Evolutionary conservation across 2,113 vertebrate genomes (phyloP).

Genomic region (Cynoglossus semilaevis): DNA sequence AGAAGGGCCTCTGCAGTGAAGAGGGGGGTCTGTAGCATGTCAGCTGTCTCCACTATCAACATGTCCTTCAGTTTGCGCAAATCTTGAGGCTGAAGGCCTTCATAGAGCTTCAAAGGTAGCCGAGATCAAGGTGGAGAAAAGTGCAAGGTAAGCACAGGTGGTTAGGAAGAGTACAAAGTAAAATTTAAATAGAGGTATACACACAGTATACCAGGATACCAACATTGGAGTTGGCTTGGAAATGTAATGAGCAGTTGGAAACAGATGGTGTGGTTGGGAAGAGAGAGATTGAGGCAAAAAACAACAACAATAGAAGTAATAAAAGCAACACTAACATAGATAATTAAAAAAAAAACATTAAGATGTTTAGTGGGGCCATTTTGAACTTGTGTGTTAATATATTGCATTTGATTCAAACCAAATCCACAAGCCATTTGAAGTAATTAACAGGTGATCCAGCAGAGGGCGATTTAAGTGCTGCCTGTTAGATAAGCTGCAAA

Average conservation of each 20-base stretch:
- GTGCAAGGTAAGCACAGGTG: not conserved
- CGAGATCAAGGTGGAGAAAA: slow-evolving; percentile 1
- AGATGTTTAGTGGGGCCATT: too few relatives aligned
- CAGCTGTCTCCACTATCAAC: slow-evolving; percentile 97
- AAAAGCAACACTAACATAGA: slow-evolving; percentile 23
- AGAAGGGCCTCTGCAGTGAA: slow-evolving; percentile 97
- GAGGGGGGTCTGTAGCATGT: slow-evolving; percentile 96
- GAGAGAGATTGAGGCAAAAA: slow-evolving; percentile 4
- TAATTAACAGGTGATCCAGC: too few relatives aligned
- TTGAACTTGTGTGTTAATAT: too few relatives aligned
- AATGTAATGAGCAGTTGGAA: slow-evolving; percentile 3
- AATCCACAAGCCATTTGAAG: too few relatives aligned
- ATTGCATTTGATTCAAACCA: too few relatives aligned
- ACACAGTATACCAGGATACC: not conserved
- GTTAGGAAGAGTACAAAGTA: not conserved
- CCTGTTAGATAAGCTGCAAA: too few relatives aligned
- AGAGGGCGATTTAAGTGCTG: too few relatives aligned
- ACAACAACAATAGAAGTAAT: slow-evolving; percentile 6
- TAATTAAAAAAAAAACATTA: slow-evolving; percentile 4
- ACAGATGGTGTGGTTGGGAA: slow-evolving; percentile 3
- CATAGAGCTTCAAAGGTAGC: slow-evolving; percentile 77
- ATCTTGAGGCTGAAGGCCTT: slow-evolving; percentile 92
- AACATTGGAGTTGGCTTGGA: not conserved
- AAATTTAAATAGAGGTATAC: not conserved
- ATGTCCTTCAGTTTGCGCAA: slow-evolving; percentile 94